These are phyloP conservation scores for Crocidura indochinensis DNA, from an alignment of 2,797 vertebrate species.

Conservation along the genomic window DNA sequence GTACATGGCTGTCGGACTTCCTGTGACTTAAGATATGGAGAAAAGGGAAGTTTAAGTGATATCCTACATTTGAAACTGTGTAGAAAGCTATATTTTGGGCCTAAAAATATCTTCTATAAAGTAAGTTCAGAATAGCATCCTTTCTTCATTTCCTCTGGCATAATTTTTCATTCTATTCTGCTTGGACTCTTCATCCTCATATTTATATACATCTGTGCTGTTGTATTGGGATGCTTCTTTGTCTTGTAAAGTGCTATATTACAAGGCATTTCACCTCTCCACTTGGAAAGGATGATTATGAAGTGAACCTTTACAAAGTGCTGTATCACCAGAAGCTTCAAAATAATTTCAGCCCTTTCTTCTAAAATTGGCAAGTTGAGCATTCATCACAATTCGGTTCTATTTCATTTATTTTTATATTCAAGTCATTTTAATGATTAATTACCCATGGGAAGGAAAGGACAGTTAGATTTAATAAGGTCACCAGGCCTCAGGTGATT, in stretches of 20 bases:
- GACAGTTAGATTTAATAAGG: conserved; percentile 13
- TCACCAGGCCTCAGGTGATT: background rate
- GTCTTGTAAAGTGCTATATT: background rate
- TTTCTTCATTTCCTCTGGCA: background rate
- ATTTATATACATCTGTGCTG: background rate
- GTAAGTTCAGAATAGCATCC: background rate
- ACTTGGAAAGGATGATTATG: background rate
- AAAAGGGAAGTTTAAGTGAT: conserved; percentile 81
- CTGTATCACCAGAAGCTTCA: background rate
- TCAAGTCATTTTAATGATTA: conserved; percentile 30
- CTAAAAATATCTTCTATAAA: background rate
- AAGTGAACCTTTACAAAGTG: conserved; percentile 37
- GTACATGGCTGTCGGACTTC: conserved; percentile 86
- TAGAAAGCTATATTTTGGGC: conserved; percentile 40
- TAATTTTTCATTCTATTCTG: background rate
- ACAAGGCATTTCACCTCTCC: background rate
- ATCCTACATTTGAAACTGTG: conserved; percentile 67
- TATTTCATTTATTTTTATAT: background rate
- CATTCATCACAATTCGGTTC: background rate
- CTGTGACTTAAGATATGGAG: conserved; percentile 82
- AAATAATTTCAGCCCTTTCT: conserved; percentile 8
- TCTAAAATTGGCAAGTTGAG: background rate
- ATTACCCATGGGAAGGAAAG: background rate
- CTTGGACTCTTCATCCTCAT: background rate
- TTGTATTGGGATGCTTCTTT: background rate